phyloP scores from a whole-genome alignment of 2,113 vertebrate genomes.

The Dromaius novaehollandiae region DNA sequence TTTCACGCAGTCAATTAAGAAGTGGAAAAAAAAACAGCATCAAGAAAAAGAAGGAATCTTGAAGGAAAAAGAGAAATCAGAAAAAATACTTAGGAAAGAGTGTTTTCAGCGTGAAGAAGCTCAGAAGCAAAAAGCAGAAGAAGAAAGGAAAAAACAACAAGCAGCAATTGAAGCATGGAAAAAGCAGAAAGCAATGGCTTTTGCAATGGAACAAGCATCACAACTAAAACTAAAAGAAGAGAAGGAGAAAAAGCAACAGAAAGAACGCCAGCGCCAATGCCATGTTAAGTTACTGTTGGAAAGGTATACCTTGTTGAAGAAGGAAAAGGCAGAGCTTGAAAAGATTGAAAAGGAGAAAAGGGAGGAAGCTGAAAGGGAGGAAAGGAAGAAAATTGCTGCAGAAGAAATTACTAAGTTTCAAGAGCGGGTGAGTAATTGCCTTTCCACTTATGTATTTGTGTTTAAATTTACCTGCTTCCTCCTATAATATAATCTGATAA shows the following conservation, averaged over 20 bases:
- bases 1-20: constrained; percentile 83
- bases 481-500: neutral
- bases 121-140: constrained; percentile 74
- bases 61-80: constrained; percentile 75
- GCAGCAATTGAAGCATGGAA: constrained; percentile 81
- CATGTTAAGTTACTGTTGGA: constrained; percentile 81
- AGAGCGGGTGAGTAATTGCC: constrained; percentile 77
- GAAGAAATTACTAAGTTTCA: constrained; percentile 82
- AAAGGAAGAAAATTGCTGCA: constrained; percentile 74
- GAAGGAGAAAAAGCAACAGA: constrained; percentile 74
- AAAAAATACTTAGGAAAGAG: constrained; percentile 50
- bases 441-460: neutral
- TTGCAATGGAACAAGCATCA: constrained; percentile 74
- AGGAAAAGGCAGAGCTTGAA: constrained; percentile 77
- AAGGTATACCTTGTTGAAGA: constrained; percentile 76
- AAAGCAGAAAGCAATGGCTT: constrained; percentile 74
- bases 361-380: constrained; percentile 75
- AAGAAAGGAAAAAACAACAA: constrained; percentile 75
- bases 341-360: constrained; percentile 70
- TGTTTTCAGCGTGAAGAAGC: constrained; percentile 50
- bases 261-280: constrained; percentile 73
- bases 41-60: constrained; percentile 73
- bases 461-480: neutral
- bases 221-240: constrained; percentile 76
- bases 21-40: constrained; percentile 84